phyloP scores from a whole-genome alignment of 2,888 invertebrate species.

The Hydroisotoma schaefferi region DNA sequence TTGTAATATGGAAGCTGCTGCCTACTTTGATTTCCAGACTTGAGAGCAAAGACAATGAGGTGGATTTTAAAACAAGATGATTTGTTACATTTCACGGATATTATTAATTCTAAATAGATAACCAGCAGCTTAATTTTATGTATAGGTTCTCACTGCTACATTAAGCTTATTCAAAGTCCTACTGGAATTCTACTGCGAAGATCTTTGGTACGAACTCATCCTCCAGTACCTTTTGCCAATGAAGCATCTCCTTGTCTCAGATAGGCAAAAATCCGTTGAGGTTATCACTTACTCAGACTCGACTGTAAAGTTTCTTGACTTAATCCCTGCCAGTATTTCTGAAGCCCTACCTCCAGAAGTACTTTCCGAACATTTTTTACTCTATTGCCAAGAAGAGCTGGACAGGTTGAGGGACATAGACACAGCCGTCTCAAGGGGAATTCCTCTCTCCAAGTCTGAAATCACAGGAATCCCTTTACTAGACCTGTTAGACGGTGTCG shows the following conservation, averaged over 20 bases:
- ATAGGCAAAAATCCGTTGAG: constrained; percentile 33
- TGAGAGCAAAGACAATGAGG: constrained; percentile 14
- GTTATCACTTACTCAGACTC: constrained; percentile 45
- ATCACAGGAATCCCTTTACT: constrained; percentile 5
- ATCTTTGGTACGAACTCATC: constrained; percentile 44
- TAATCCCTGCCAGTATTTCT: constrained; percentile 32
- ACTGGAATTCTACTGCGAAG: constrained; percentile 45
- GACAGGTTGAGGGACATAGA: constrained; percentile 21
- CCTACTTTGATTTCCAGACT: constrained; percentile 30
- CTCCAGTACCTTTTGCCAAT: constrained; percentile 42
- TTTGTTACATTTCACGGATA: too few species aligned
- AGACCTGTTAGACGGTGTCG: constrained; percentile 6
- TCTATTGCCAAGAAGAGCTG: constrained; percentile 38
- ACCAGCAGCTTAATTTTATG: too few species aligned
- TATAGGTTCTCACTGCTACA: constrained; percentile 37
- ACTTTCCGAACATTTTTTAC: constrained; percentile 30
- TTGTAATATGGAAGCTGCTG: constrained; percentile 30
- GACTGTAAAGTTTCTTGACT: constrained; percentile 35
- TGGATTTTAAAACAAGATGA: too few species aligned
- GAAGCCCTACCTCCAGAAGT: constrained; percentile 24
- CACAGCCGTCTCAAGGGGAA: constrained; percentile 1
- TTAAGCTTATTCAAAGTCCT: constrained; percentile 40
- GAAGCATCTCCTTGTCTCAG: constrained; percentile 42
- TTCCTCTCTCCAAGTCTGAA: constrained; percentile 21
- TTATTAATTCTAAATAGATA: too few species aligned